These are phyloP conservation scores for Periophthalmus modestus DNA, from an alignment of 2,113 vertebrate genomes.

Conservation along the genomic window DNA sequence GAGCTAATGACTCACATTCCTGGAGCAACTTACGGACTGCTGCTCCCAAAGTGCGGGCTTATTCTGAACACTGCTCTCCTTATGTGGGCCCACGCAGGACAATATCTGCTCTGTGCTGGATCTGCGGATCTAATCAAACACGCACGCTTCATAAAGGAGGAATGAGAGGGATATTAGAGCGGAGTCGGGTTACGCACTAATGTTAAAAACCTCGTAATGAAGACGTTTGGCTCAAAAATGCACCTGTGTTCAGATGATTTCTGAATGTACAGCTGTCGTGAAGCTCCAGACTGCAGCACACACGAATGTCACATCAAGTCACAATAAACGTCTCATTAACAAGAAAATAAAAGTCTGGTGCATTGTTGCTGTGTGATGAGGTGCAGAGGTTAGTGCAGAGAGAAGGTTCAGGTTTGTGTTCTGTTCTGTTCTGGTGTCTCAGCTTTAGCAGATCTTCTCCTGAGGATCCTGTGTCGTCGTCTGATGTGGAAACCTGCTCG, in stretches of 20 bases:
- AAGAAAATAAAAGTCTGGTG: too few species aligned
- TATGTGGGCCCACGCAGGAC: slow-evolving; percentile 51
- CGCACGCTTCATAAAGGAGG: slow-evolving; percentile 44
- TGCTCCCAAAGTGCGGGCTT: slow-evolving; percentile 53
- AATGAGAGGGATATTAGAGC: slow-evolving; percentile 30
- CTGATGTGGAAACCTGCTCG: too few species aligned
- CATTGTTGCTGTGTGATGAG: too few species aligned
- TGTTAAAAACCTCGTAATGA: not conserved
- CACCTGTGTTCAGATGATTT: not conserved
- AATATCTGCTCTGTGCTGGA: slow-evolving; percentile 59
- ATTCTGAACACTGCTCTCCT: slow-evolving; percentile 67
- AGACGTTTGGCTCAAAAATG: not conserved
- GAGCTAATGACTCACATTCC: slow-evolving; percentile 78
- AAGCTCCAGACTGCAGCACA: not conserved
- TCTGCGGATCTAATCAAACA: slow-evolving; percentile 23
- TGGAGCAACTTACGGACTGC: slow-evolving; percentile 58
- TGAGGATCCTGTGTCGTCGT: too few species aligned
- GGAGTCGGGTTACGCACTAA: not conserved
- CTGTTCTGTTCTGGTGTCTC: too few species aligned
- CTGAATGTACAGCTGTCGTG: not conserved
- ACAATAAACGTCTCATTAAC: too few species aligned
- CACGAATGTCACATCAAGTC: too few species aligned
- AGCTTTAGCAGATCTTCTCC: too few species aligned
- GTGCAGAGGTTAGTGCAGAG: too few species aligned
- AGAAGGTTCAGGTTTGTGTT: too few species aligned